Evolutionary conservation across 2,113 vertebrate genomes (phyloP).

Genomic region (Balaeniceps rex): DNA sequence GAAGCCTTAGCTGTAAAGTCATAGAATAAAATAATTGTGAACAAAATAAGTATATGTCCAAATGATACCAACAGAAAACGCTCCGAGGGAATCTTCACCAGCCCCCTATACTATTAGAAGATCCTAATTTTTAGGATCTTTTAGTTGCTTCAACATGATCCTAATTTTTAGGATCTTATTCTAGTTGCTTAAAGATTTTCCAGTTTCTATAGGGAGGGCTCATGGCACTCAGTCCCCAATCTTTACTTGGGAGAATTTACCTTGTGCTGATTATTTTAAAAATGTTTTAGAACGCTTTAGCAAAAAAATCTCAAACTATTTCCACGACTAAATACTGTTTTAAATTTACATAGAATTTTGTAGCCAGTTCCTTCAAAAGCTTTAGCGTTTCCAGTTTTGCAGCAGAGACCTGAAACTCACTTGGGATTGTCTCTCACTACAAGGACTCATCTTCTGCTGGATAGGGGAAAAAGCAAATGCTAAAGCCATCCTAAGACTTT

Average conservation of each 20-base stretch:
- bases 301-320: not conserved
- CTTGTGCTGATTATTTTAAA: not conserved
- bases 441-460: not conserved
- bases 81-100: not conserved
- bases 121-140: not conserved
- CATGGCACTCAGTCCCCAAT: not conserved
- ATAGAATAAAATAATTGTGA: not conserved
- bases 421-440: not conserved
- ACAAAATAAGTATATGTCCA: not conserved
- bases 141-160: not conserved
- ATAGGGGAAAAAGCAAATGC: not conserved
- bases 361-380: not conserved
- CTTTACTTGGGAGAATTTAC: not conserved
- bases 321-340: not conserved
- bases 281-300: not conserved
- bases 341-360: not conserved
- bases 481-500: not conserved
- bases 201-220: not conserved
- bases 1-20: not conserved
- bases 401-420: not conserved
- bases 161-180: not conserved
- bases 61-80: not conserved
- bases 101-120: not conserved
- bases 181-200: not conserved
- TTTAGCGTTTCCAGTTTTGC: not conserved